phyloP scores from a whole-genome alignment of 1,140 invertebrate species.

The Papilio xuthus region DNA sequence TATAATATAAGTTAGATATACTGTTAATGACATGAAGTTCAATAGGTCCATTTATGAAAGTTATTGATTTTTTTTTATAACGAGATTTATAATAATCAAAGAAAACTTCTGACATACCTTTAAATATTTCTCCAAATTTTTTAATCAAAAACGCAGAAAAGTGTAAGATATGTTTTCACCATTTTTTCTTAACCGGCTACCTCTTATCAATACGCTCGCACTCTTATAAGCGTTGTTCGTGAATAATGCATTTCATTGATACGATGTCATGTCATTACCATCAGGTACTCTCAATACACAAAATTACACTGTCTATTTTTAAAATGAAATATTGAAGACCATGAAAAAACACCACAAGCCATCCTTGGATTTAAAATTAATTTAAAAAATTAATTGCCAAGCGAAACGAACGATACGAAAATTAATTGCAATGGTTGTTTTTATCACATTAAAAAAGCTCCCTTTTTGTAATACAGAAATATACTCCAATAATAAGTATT shows the following conservation, averaged over 20 bases:
- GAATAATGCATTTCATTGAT: slow-evolving; percentile 20
- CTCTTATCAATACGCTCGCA: not conserved
- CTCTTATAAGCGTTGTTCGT: slow-evolving; percentile 9
- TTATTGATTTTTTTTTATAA: too few species aligned
- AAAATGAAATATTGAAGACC: not conserved
- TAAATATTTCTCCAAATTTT: too few species aligned
- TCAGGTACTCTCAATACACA: not conserved
- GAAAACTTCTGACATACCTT: too few species aligned
- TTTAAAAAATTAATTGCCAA: not conserved
- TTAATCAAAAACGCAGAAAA: too few species aligned
- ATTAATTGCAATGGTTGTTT: not conserved
- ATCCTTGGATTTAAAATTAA: not conserved
- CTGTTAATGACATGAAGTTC: too few species aligned
- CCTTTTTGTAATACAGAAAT: not conserved
- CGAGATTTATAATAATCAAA: too few species aligned
- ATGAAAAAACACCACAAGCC: not conserved
- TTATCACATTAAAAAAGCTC: not conserved
- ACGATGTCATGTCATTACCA: slow-evolving; percentile 15
- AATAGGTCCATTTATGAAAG: too few species aligned
- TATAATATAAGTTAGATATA: too few species aligned
- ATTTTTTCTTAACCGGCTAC: slow-evolving; percentile 1
- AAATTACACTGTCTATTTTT: slow-evolving; percentile 8
- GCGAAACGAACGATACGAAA: not conserved
- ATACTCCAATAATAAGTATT: not conserved
- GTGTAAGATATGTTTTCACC: not conserved